phyloP scores from a whole-genome alignment of 2,888 invertebrate genomes.

The Lochmaea capreae region DNA sequence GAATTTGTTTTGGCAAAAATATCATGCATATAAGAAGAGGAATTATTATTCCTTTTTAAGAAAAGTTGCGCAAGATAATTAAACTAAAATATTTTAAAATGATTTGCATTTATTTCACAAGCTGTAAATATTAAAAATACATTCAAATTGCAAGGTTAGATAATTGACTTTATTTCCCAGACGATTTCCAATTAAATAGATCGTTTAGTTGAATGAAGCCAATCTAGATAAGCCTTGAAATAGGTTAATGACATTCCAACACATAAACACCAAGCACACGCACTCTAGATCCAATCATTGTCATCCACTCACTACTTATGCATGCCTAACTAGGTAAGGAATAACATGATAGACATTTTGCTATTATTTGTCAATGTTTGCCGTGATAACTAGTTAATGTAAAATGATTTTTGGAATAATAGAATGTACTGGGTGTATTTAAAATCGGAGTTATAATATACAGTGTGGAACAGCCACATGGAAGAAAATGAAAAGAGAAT shows the following conservation, averaged over 20 bases:
- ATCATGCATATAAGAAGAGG: no score
- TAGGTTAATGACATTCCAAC: slow-evolving; percentile 14
- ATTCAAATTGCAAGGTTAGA: neutral
- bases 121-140: neutral
- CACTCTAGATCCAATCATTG: slow-evolving; percentile 13
- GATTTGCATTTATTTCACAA: no score
- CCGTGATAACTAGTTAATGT: neutral
- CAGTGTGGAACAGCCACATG: neutral
- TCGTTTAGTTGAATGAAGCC: slow-evolving; percentile 8
- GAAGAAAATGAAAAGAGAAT: no score
- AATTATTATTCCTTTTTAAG: no score
- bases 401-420: neutral
- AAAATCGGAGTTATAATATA: neutral
- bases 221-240: slow-evolving; percentile 20
- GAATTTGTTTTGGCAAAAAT: no score
- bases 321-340: slow-evolving; percentile 12
- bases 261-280: slow-evolving; percentile 13
- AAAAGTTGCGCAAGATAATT: no score
- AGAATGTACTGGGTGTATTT: neutral
- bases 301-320: slow-evolving; percentile 15
- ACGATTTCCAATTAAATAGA: neutral
- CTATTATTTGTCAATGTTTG: slow-evolving; percentile 13
- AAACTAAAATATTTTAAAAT: no score
- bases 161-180: neutral
- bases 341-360: slow-evolving; percentile 10